A percentile compares a stretch with the other conserved stretches of the same genome.
Conservation (phyloP, 2,113 vertebrate genomes). For the Eulacestoma nigropectus region DNA sequence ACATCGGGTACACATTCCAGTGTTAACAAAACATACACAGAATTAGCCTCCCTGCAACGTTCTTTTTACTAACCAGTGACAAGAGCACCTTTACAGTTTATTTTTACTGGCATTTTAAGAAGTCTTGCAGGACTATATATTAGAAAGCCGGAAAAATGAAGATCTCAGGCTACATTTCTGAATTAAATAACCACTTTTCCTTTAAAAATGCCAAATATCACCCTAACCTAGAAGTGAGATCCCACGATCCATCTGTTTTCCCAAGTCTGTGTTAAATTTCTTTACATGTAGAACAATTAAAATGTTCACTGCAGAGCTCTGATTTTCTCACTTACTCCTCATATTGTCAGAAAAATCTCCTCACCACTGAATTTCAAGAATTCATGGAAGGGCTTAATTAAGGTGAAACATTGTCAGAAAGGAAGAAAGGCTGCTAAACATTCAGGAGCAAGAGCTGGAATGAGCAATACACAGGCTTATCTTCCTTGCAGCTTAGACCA, state of each 20-base stretch:
- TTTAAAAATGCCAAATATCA: not conserved
- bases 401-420: not conserved
- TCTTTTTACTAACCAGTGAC: not conserved
- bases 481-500: not conserved
- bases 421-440: not conserved
- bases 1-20: not conserved
- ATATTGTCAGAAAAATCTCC: not conserved
- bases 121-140: not conserved
- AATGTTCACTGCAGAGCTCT: not conserved
- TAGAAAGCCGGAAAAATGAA: not conserved
- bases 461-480: not conserved
- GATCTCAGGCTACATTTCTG: not conserved
- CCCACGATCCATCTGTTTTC: not conserved
- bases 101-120: not conserved
- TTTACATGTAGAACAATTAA: not conserved
- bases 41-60: fast-evolving
- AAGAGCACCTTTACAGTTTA: not conserved
- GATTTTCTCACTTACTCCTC: not conserved
- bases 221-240: not conserved
- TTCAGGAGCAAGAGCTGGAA: not conserved
- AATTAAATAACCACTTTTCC: not conserved
- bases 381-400: not conserved
- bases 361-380: not conserved
- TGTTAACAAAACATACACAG: not conserved
- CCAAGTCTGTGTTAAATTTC: not conserved